Evolutionary conservation across 1,140 invertebrate genomes (phyloP), one percentile per base, ranked within the genome.

Genomic region (Drosophila gunungcola): DNA sequence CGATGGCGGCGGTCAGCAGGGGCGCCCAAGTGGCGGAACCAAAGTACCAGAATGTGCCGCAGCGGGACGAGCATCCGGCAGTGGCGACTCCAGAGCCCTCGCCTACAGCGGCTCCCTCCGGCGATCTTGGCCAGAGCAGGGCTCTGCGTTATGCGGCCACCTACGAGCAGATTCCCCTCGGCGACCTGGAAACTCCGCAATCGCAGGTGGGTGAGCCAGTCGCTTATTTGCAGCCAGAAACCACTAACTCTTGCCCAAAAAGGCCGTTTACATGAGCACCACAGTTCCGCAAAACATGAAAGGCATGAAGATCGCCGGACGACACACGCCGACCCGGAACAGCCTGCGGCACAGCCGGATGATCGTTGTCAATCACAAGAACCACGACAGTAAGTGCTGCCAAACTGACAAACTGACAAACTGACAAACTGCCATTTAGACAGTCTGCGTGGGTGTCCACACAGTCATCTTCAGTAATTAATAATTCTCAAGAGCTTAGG

Each of bases 231-330:
- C 16, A 27, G 16, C 43, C 10, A 5, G 1, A 42, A 6, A 34
- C 1, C n/a, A 3, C 4, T 36, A 4, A 0, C 2, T 12, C 12
- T 36, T 1, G 4, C 9, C 7, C 2, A 12, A n/a, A 34, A 3
- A 75, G 91, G 83, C 90, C 12, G 91, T 92, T 9, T 92, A 92
- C 42, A 92, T 96, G 90, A 93, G 93, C 62, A 96, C 95, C 21
- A 96, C 95, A 2, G 95, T 96, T 54, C 95, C 95, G 43, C 95
- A 95, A 89, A 95, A 95, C 92, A 93, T 96, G 65, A 94, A 95
- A 25, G 93, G 93, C 25, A 93, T 93, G 58, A 94, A 94, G 90
- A 94, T 95, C 67, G 94, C 94, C 29, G 94, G 94, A 21, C 92
- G 95, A 76, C 95, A 96, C 83, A 94, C 95, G 21, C 95, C 95